Evolutionary conservation across 2,888 invertebrate genomes (phyloP).

Genomic region (Poecilobothrus nobilitatus): DNA sequence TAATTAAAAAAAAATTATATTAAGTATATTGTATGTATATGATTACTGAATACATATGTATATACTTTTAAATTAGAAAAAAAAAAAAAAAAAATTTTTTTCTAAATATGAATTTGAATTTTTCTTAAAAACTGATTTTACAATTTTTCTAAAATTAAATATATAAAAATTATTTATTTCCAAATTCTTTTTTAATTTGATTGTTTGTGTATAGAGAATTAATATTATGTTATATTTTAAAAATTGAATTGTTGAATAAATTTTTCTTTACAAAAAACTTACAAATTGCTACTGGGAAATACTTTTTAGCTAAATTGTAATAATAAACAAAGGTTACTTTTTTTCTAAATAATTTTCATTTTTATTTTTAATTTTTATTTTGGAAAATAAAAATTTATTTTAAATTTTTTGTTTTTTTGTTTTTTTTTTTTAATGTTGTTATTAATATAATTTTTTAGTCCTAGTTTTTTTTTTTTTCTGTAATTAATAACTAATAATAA

Average conservation of each 20-base stretch:
- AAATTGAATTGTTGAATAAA: background rate
- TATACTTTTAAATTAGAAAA: background rate
- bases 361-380: conserved; percentile 7
- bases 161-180: too few relatives aligned
- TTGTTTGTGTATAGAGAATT: background rate
- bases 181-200: too few relatives aligned
- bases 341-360: conserved; percentile 4
- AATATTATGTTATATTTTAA: background rate
- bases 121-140: too few relatives aligned
- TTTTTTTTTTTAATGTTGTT: conserved; percentile 1
- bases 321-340: conserved; percentile 9
- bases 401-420: background rate
- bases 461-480: background rate
- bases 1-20: background rate
- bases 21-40: background rate
- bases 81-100: too few relatives aligned
- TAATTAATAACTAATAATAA: conserved; percentile 6
- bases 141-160: too few relatives aligned
- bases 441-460: conserved; percentile 2
- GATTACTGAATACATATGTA: background rate
- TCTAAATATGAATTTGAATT: background rate
- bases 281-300: conserved; percentile 13
- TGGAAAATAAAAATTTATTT: background rate
- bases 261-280: background rate
- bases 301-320: background rate